Base-by-base conservation (phyloP, 1,140 invertebrate species). In the Apis dorsata region DNA sequence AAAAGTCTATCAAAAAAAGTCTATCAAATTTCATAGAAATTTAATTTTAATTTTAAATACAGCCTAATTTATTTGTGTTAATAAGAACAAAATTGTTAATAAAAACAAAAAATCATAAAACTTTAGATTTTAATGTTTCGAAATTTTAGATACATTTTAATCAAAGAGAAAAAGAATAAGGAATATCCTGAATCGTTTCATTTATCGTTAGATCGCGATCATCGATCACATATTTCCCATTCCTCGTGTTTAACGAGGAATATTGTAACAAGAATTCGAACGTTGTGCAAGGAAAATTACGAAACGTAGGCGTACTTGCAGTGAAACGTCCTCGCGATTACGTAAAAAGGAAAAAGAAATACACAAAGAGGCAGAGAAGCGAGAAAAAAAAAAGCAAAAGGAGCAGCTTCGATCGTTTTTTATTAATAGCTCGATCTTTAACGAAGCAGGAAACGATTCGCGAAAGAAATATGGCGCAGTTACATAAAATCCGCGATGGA, bases 271-370 rank as follows among this genome's bases (percentile, higher is more conserved):
- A 44, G 34, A 44, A 44, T 28, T 9, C n/a, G n/a, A 17, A 1
- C 21, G 57, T 77, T 76, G 73, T 69, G 80, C 74, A 82, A 77
- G 57, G 21, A 62, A 62, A 55, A 77, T 82, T 82, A 34, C 74
- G 74, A 82, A 82, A 81, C 63, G 3, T 10, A 53, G 63, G 13
- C 34, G 73, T 60, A 19, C 19, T 34, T 28, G 59, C 51, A 10
- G 13, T 21, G 68, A 4, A 81, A 59, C 73, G 73, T 59, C 79
- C 28, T 68, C 69, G 24, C 10, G 57, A 55, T 83, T 86, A 65
- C 66, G 62, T 79, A 82, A 65, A 68, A 62, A 77, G 44, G 70
- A 24, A 60, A 65, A 24, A 65, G 49, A 57, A 79, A 73, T 12
- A 59, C 11, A 24, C 49, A 19, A 44, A 15, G 12, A 21, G 24